Evolutionary conservation across 1,140 invertebrate genomes (phyloP).

Genomic region (Ceratosolen fusciceps): DNA sequence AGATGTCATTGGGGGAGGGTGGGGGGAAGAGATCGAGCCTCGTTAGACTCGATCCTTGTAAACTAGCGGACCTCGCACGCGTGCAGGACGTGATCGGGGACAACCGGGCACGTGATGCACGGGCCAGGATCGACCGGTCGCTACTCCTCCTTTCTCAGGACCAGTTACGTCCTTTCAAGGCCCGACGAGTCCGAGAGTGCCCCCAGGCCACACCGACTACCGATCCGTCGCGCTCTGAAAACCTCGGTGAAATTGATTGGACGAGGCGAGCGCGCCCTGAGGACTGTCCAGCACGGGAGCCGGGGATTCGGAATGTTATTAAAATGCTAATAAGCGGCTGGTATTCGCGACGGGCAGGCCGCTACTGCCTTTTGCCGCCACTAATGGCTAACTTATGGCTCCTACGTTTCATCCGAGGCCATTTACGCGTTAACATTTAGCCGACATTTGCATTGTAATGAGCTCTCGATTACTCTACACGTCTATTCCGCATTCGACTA

Average conservation of each 20-base stretch:
- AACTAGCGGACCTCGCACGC: neutral
- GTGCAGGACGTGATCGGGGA: neutral
- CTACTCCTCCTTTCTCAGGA: neutral
- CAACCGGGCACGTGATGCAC: neutral
- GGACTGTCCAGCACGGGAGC: too few species aligned
- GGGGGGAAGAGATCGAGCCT: too few species aligned
- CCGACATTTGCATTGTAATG: neutral
- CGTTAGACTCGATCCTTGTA: too few species aligned
- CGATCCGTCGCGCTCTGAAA: constrained; percentile 13
- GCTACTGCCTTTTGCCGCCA: too few species aligned
- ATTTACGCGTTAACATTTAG: too few species aligned
- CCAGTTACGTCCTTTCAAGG: constrained; percentile 12
- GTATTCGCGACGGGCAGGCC: neutral
- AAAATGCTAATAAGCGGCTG: neutral
- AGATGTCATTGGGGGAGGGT: too few species aligned
- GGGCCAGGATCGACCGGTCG: neutral
- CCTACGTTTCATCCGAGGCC: too few species aligned
- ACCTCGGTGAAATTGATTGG: constrained; percentile 13
- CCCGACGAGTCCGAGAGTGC: constrained; percentile 5
- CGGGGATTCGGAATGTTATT: too few species aligned
- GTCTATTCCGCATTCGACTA: too few species aligned
- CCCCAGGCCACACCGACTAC: too few species aligned
- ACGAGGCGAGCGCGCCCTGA: neutral
- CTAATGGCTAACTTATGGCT: neutral
- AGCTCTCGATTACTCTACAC: too few species aligned